These are phyloP conservation scores for Colius striatus DNA, from an alignment of 2,113 vertebrate genomes.

Conservation along the genomic window DNA sequence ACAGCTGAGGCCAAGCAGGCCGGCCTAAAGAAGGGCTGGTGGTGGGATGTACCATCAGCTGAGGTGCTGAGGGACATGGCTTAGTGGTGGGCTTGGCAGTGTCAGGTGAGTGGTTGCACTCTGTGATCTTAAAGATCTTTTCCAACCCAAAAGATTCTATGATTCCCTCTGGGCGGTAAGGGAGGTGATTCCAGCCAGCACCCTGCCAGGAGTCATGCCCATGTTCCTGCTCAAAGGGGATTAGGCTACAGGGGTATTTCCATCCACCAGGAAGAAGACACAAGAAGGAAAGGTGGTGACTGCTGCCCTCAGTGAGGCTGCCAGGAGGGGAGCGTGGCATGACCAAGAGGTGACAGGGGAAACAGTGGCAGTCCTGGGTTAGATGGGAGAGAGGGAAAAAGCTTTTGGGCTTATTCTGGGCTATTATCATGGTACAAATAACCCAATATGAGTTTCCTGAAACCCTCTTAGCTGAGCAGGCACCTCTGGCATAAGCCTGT, in stretches of 20 bases:
- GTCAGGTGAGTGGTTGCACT: too few species aligned
- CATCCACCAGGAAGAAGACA: background rate
- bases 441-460: background rate
- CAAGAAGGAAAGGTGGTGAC: background rate
- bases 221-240: background rate
- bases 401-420: background rate
- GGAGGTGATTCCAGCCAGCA: rapidly evolving
- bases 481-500: background rate
- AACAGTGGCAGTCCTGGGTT: background rate
- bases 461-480: background rate
- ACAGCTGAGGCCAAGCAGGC: background rate
- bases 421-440: background rate
- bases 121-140: too few species aligned
- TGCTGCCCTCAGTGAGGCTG: background rate
- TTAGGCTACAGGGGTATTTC: background rate
- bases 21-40: background rate
- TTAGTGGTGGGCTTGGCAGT: too few species aligned
- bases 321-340: background rate
- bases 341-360: background rate
- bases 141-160: too few species aligned
- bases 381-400: background rate
- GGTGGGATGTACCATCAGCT: background rate
- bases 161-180: too few species aligned
- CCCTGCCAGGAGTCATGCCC: rapidly evolving
- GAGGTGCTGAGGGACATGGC: background rate